phyloP scores from a whole-genome alignment of 2,888 invertebrate species.

The Agriopis aurantiaria region DNA sequence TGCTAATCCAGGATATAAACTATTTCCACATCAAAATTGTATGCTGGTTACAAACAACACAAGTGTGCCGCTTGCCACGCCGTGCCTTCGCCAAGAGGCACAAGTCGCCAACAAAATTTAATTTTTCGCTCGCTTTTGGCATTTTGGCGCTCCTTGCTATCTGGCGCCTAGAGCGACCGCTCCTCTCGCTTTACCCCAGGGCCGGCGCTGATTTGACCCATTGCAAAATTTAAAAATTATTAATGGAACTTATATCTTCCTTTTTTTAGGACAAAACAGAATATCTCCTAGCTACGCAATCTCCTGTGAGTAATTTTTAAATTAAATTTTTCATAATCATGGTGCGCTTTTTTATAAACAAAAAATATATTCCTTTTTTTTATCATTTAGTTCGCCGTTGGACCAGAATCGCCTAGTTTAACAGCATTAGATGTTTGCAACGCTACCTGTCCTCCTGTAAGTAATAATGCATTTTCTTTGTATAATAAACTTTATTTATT shows the following conservation, averaged over 20 bases:
- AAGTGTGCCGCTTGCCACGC: no score
- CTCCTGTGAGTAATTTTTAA: conserved; percentile 53
- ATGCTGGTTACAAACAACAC: no score
- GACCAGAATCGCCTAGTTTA: conserved; percentile 41
- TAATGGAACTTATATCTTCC: neutral
- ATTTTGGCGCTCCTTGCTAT: no score
- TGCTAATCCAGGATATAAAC: no score
- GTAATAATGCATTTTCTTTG: conserved; percentile 31
- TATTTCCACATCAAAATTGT: no score
- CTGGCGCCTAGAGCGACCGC: no score
- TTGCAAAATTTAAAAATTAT: neutral
- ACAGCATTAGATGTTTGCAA: conserved; percentile 58
- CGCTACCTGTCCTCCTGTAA: conserved; percentile 70
- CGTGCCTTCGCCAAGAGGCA: no score
- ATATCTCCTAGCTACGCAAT: conserved; percentile 52
- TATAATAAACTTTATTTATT: no score
- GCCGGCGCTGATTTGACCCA: neutral
- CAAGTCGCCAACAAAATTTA: no score
- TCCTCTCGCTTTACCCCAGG: no score
- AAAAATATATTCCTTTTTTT: neutral
- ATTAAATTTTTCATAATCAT: conserved; percentile 15
- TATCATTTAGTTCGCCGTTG: conserved; percentile 56
- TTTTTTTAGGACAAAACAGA: conserved; percentile 54
- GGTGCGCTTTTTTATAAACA: neutral
- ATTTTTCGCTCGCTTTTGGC: no score